Evolutionary conservation across 2,113 vertebrate genomes (phyloP), one percentile per base, ranked within the genome.

Genomic region (Sciurus niger): DNA sequence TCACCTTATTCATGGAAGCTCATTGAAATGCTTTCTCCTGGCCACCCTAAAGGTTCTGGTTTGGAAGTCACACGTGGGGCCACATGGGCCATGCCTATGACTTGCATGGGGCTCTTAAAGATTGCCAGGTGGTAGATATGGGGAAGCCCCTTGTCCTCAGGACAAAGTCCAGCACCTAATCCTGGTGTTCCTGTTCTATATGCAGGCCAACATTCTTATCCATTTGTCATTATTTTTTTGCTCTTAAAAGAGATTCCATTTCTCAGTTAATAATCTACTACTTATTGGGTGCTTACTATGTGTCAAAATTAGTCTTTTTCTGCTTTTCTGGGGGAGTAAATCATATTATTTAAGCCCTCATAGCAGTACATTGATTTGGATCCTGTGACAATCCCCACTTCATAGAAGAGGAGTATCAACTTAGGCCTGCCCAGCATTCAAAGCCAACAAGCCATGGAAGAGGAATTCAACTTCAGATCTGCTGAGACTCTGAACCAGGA

Each of bases 301-400:
- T 48, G 12, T 32, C 78, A 58, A 37, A 32, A 58, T 37, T 9
- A 80, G 32, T 58, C 8, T 28, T 25, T 40, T 17, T 28, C 14
- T 40, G 8, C 9, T 30, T 40, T 82, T n/a, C 25, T 28, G 22
- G 58, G 58, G 2, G 22, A 40, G 3, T 9, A 24, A 12, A 28
- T 18, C 34, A 16, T 2, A 72, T 30, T 11, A 6, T 1, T 1
- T 16, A 51, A 28, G 65, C 65, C 48, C 24, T 53, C 2, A 8
- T 2, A 34, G 22, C 67, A 37, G 18, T 17, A 4, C 0, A 6
- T 1, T 25, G 28, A 46, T 8, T 46, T 34, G 76, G 55, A 25
- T 17, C 5, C 40, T 7, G 2, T 11, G 72, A 60, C 10, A 1
- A 25, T 12, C 13, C 28, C 2, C 40, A 12, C 18, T 9, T 6